Percentiles rank a stretch among this genome's conserved stretches.
phyloP scores from a whole-genome alignment of 2,797 vertebrate species.

The Tenualosa ilisha region DNA sequence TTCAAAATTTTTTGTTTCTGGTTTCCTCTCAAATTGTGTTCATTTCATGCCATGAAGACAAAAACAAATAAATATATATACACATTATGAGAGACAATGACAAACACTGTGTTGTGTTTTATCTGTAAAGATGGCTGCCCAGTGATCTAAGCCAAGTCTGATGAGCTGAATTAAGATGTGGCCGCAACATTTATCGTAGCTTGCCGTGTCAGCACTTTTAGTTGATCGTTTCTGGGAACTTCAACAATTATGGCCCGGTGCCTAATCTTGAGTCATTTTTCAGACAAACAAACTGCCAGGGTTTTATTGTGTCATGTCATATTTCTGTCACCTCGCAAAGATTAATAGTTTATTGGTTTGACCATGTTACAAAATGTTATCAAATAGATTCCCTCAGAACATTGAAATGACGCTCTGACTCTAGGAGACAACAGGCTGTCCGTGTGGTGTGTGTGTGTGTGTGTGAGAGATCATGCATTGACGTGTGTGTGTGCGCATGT shows the following conservation, averaged over 20 bases:
- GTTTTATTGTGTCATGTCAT: neutral
- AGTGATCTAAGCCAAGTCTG: neutral
- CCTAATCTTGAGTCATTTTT: constrained; percentile 1
- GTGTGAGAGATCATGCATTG: too few species aligned
- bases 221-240: neutral
- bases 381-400: neutral
- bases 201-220: neutral
- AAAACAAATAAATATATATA: too few species aligned
- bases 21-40: neutral
- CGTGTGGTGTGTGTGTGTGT: neutral
- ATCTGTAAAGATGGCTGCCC: neutral
- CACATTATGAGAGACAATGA: too few species aligned
- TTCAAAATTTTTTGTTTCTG: neutral
- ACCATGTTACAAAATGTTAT: neutral
- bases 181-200: neutral
- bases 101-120: neutral
- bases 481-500: too few species aligned
- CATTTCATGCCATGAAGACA: neutral
- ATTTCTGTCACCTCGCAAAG: neutral
- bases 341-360: neutral
- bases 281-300: neutral
- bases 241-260: neutral
- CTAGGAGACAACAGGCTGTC: neutral
- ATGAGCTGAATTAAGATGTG: constrained; percentile 10
- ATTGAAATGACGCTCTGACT: neutral